A percentile compares a stretch with the other conserved stretches of the same genome.
Evolutionary conservation across 1,140 invertebrate species (phyloP).

Genomic region (Bombus sibiricus): DNA sequence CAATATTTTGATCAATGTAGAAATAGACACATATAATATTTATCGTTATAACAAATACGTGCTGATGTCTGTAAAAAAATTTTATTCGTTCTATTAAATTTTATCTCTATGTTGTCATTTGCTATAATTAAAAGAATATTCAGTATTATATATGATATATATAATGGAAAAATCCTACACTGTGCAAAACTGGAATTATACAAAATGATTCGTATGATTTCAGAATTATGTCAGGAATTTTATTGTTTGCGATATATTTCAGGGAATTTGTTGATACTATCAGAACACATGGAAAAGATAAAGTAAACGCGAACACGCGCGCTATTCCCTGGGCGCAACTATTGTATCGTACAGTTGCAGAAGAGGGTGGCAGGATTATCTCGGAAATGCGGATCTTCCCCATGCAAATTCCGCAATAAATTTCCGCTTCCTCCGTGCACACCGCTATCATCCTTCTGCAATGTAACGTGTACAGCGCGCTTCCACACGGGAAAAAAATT

Average conservation of each 20-base stretch:
- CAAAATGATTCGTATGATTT: not conserved
- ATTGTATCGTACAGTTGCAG: not conserved
- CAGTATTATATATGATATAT: not conserved
- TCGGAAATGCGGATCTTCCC: slow-evolving; percentile 50
- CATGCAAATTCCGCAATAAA: slow-evolving; percentile 66
- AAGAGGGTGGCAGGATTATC: slow-evolving; percentile 43
- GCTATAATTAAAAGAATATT: not conserved
- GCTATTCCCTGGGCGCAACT: not conserved
- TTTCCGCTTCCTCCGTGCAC: slow-evolving; percentile 46
- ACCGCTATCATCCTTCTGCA: slow-evolving; percentile 9
- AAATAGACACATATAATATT: no score
- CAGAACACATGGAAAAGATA: not conserved
- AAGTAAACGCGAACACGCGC: not conserved
- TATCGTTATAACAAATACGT: no score
- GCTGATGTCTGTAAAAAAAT: not conserved
- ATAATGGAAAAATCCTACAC: not conserved
- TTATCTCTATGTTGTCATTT: not conserved
- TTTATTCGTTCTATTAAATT: not conserved
- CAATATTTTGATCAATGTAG: no score
- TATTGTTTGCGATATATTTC: not conserved
- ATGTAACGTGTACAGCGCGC: not conserved
- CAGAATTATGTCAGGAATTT: not conserved
- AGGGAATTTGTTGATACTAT: not conserved
- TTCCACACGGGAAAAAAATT: slow-evolving; percentile 42
- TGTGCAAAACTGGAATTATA: not conserved